Conservation (phyloP, 2,888 invertebrate genomes). For the Lamellibrachia columna region DNA sequence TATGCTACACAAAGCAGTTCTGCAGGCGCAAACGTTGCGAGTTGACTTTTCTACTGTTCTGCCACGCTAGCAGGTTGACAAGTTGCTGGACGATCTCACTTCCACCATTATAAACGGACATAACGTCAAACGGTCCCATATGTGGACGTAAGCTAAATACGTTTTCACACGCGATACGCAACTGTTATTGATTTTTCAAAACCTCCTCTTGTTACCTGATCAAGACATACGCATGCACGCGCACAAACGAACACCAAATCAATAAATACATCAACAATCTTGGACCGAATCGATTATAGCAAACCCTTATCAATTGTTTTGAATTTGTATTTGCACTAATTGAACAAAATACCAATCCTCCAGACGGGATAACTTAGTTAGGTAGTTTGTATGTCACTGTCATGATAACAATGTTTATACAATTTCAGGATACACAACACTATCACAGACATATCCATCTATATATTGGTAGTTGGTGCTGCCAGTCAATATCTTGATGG, state of each 20-base stretch:
- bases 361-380: too few relatives aligned
- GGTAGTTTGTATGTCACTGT: too few relatives aligned
- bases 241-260: neutral
- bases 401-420: too few relatives aligned
- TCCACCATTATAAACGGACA: neutral
- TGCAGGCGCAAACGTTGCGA: neutral
- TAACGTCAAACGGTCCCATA: neutral
- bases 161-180: neutral
- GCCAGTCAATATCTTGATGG: too few relatives aligned
- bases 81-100: neutral
- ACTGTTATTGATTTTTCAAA: neutral
- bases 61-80: neutral
- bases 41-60: neutral
- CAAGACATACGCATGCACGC: neutral
- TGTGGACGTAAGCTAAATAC: neutral
- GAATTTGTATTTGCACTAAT: neutral
- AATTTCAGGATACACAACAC: too few relatives aligned
- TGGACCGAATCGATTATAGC: neutral
- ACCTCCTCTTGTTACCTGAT: neutral
- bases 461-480: too few relatives aligned
- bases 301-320: neutral
- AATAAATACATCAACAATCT: neutral
- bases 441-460: too few relatives aligned
- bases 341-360: too few relatives aligned
- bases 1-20: neutral